Base-by-base conservation (phyloP, 2,797 vertebrate species). In the Nothura maculosa region DNA sequence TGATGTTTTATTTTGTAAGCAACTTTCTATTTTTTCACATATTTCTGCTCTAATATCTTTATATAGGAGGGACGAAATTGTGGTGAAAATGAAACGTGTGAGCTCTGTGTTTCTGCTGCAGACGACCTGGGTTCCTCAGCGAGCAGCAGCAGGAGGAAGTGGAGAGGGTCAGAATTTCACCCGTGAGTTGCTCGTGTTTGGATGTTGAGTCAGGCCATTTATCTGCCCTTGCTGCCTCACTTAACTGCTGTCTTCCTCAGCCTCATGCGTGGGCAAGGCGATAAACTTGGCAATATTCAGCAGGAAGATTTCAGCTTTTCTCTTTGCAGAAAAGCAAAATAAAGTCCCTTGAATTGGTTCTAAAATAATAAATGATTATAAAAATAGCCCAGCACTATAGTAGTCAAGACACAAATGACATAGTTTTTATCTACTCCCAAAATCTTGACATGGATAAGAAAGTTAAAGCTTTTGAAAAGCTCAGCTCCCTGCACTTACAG, bases 51-150 rank as follows among this genome's bases (percentile, higher is more conserved):
- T 1, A 52, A 21, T 22, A 11, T 6, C 28, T 30, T 38, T n/a
- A 36, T n/a, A 6, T 0, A 19, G n/a, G 19, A 12, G 3, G 10
- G 20, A 1, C 0, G 4, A 81, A 66, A n/a, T 34, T 30, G 8
- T 6, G 54, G 57, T 38, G 79, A 12, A 63, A 73, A 47, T 47
- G 12, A 76, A 3, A 8, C 1, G 3, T 1, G 0, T 10, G 18
- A 16, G 25, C 6, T 27, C 47, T 4, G 28, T 45, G 50, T 43
- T 64, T 50, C 32, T 43, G n/a, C 24, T 24, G 30, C 21, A 52
- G 60, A 20, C 8, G 40, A 55, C 74, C 30, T 24, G 55, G 68
- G 43, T 61, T 24, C 6, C 66, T 9, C 43, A 42, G 45, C 2
- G 63, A 42, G 43, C 54, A 61, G 47, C 43, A 32, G 75, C 9